These are phyloP conservation scores for Riparia riparia DNA, from an alignment of 2,113 vertebrate species.

Conservation along the genomic window DNA sequence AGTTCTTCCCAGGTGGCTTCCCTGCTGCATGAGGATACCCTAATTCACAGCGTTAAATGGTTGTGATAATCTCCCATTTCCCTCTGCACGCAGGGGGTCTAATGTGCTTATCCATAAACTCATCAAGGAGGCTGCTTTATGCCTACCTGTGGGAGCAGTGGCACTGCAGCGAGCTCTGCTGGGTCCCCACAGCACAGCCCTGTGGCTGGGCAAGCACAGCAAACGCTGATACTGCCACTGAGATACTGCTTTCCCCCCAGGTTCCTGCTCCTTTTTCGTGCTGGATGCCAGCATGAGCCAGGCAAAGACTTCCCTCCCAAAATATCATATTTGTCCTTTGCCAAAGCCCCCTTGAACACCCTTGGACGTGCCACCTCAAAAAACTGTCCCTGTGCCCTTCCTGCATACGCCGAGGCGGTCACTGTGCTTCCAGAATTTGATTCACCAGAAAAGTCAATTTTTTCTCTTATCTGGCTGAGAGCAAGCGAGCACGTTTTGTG, in stretches of 20 bases:
- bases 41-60: constrained; percentile 28
- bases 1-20: not conserved
- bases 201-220: not conserved
- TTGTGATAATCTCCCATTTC: constrained; percentile 19
- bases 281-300: not conserved
- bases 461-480: constrained; percentile 37
- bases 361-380: not conserved
- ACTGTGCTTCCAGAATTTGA: not conserved
- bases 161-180: not conserved
- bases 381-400: not conserved
- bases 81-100: not conserved
- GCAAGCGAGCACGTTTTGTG: constrained; percentile 19
- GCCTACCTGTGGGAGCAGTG: not conserved
- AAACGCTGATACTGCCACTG: not conserved
- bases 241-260: not conserved
- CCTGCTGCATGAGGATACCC: not conserved
- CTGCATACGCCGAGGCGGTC: fast-evolving
- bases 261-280: not conserved
- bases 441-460: constrained; percentile 35
- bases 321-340: fast-evolving
- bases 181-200: not conserved
- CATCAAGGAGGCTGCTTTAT: constrained; percentile 22
- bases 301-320: not conserved
- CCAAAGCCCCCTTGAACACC: not conserved
- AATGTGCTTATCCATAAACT: constrained; percentile 10